Percentiles rank a stretch among this genome's conserved stretches.
Conservation (phyloP, 2,888 invertebrate genomes). For the Bombylius discolor region DNA sequence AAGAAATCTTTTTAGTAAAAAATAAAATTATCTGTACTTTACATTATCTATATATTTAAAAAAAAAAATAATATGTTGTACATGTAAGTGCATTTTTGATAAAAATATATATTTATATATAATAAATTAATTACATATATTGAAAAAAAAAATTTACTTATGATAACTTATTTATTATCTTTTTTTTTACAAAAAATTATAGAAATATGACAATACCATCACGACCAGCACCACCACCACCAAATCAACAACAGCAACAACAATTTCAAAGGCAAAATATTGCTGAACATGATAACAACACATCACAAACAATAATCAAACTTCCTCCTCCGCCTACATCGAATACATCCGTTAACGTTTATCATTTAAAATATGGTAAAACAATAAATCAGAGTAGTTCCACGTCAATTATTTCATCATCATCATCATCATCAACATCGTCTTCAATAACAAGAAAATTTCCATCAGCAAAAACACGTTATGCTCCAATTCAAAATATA, state of each 20-base stretch:
- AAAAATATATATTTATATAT: too few species aligned
- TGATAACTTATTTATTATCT: too few species aligned
- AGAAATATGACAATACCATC: constrained; percentile 33
- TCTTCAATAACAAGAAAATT: constrained; percentile 30
- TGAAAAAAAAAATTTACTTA: too few species aligned
- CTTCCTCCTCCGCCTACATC: constrained; percentile 31
- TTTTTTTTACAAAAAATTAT: too few species aligned
- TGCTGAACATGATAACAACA: constrained; percentile 13
- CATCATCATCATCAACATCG: neutral
- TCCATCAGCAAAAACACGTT: constrained; percentile 26
- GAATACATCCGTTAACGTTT: neutral
- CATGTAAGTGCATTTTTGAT: too few species aligned
- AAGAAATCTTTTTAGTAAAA: too few species aligned
- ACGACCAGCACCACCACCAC: constrained; percentile 35
- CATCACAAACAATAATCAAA: constrained; percentile 21
- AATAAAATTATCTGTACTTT: too few species aligned
- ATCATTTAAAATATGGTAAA: too few species aligned
- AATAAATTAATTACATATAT: too few species aligned
- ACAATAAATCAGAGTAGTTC: neutral
- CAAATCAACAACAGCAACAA: constrained; percentile 25
- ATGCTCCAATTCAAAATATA: constrained; percentile 17
- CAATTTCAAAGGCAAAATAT: constrained; percentile 22
- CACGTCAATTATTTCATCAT: neutral
- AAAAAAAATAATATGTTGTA: too few species aligned
- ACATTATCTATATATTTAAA: too few species aligned